phyloP scores from a whole-genome alignment of 2,113 vertebrate genomes.

The Amphiprion percula region DNA sequence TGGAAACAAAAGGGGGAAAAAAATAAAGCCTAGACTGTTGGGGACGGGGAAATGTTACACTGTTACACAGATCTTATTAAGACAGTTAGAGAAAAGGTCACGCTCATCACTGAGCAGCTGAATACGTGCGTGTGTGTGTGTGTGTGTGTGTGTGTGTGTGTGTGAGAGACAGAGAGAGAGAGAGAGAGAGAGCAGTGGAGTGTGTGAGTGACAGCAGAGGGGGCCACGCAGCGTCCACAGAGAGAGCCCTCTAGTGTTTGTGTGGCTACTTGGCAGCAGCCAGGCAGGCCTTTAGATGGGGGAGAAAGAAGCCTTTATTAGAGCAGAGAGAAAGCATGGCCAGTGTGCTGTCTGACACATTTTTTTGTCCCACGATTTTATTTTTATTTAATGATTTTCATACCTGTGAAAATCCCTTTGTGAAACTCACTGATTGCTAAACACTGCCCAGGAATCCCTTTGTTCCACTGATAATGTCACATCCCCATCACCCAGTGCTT shows the following conservation, averaged over 20 bases:
- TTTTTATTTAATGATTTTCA: slow-evolving; percentile 1
- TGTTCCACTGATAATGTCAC: background rate
- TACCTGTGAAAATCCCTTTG: background rate
- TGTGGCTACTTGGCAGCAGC: slow-evolving; percentile 66
- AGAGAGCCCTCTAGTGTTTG: slow-evolving; percentile 96
- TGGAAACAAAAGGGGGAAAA: background rate
- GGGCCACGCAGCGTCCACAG: slow-evolving; percentile 49
- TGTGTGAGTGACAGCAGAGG: slow-evolving; percentile 66
- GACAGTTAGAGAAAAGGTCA: slow-evolving; percentile 61
- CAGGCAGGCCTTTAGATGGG: slow-evolving; percentile 13
- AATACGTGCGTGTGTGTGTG: slow-evolving; percentile 20
- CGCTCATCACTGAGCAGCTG: slow-evolving; percentile 47
- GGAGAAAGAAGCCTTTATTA: slow-evolving; percentile 39
- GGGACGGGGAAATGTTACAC: background rate
- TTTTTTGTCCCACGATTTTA: too few relatives aligned
- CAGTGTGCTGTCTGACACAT: slow-evolving; percentile 26
- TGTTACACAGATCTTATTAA: slow-evolving; percentile 42
- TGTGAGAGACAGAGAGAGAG: too few relatives aligned
- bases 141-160: too few relatives aligned
- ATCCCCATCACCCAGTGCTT: background rate
- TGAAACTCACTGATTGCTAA: slow-evolving; percentile 32
- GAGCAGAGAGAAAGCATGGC: slow-evolving; percentile 16
- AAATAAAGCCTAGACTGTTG: background rate
- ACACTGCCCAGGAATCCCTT: background rate
- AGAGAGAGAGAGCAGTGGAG: background rate